Percentiles rank a stretch among this genome's conserved stretches.
Evolutionary conservation across 1,140 invertebrate genomes (phyloP).

Genomic region (Drosophila watanabei): DNA sequence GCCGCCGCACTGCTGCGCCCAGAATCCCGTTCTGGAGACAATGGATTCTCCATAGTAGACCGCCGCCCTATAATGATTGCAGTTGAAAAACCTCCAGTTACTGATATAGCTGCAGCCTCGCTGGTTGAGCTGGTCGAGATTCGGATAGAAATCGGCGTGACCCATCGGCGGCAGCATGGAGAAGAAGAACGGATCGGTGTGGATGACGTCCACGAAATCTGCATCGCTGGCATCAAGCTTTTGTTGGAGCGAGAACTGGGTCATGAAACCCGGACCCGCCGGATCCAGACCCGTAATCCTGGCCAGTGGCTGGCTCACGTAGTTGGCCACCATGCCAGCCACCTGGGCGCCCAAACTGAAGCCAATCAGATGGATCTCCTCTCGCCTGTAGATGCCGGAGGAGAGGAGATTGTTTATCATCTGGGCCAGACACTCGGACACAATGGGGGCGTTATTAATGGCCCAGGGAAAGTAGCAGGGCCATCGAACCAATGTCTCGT

Average conservation of each 20-base stretch:
- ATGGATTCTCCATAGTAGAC: conserved; percentile 88
- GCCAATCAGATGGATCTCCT: conserved; percentile 92
- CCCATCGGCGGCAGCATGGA: conserved; percentile 89
- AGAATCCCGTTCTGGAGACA: conserved; percentile 58
- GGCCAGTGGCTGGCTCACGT: conserved; percentile 53
- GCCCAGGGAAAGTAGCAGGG: conserved; percentile 87
- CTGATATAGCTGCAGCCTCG: conserved; percentile 89
- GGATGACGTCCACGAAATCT: conserved; percentile 92
- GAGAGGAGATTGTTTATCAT: conserved; percentile 80
- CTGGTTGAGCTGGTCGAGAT: conserved; percentile 90
- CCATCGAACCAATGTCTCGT: conserved; percentile 85
- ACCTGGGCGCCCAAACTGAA: conserved; percentile 95
- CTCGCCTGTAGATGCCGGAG: conserved; percentile 87
- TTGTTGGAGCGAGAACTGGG: conserved; percentile 10
- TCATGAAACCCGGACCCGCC: conserved; percentile 75
- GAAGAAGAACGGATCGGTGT: conserved; percentile 89
- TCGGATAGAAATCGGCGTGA: conserved; percentile 93
- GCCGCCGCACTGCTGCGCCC: conserved; percentile 71
- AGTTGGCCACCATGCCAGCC: conserved; percentile 91
- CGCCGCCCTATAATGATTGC: conserved; percentile 87
- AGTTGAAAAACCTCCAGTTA: conserved; percentile 75
- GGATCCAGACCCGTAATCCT: conserved; percentile 84
- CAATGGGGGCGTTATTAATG: conserved; percentile 86
- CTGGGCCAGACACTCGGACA: conserved; percentile 85
- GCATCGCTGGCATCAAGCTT: conserved; percentile 87